Percentiles rank a stretch among this genome's conserved stretches.
Conservation (phyloP, 1,140 invertebrate genomes). For the Gonioctena quinquepunctata region DNA sequence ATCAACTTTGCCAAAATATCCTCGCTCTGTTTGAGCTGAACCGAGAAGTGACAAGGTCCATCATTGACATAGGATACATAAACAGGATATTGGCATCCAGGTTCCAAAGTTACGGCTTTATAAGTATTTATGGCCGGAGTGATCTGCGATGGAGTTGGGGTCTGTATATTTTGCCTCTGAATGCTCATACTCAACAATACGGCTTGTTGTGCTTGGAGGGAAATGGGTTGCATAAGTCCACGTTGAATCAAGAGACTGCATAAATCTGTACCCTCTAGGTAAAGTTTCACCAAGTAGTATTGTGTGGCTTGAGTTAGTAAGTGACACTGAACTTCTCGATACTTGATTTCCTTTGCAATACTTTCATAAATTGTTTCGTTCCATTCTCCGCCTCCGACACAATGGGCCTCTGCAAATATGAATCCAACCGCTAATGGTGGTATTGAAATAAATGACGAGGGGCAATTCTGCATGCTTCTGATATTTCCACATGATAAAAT, state of each 20-base stretch:
- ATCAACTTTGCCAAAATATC: constrained; percentile 66
- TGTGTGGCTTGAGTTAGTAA: constrained; percentile 37
- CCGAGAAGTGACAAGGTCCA: constrained; percentile 73
- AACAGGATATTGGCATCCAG: constrained; percentile 63
- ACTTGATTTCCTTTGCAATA: constrained; percentile 42
- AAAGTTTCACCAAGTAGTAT: constrained; percentile 37
- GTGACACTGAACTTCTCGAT: constrained; percentile 37
- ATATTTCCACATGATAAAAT: constrained; percentile 61
- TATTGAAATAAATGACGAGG: constrained; percentile 58
- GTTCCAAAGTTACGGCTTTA: constrained; percentile 51
- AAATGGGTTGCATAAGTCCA: constrained; percentile 38
- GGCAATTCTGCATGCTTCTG: constrained; percentile 59
- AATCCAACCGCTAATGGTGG: constrained; percentile 63
- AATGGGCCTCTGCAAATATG: constrained; percentile 57
- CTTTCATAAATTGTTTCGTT: constrained; percentile 36
- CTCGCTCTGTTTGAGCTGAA: constrained; percentile 66
- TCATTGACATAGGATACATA: constrained; percentile 75
- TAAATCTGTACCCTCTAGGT: constrained; percentile 21
- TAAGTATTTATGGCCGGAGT: constrained; percentile 36
- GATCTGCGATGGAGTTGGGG: constrained; percentile 8
- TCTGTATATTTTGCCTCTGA: background rate
- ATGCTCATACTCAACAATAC: constrained; percentile 41
- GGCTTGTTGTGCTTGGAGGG: constrained; percentile 40
- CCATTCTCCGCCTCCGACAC: constrained; percentile 41
- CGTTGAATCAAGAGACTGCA: constrained; percentile 30